Percentiles rank a stretch among this genome's conserved stretches.
phyloP scores from a whole-genome alignment of 2,888 invertebrate species.

The Balanococcus diminutus region DNA sequence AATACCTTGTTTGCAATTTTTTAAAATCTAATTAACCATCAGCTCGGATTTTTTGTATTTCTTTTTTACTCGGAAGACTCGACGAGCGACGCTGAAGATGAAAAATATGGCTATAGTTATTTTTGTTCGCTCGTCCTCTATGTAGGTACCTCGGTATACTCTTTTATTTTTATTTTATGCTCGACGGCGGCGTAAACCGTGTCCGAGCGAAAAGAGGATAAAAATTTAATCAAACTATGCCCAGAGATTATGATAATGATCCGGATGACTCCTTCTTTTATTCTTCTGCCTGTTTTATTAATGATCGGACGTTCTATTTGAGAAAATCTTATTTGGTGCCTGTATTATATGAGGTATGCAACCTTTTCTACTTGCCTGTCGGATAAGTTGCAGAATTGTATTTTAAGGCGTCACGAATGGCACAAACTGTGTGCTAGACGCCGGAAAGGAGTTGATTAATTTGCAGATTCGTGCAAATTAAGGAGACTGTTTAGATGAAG shows the following conservation, averaged over 20 bases:
- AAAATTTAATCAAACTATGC: background rate
- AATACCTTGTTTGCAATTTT: slow-evolving; percentile 18
- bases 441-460: background rate
- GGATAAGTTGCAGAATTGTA: background rate
- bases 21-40: background rate
- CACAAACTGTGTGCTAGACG: background rate
- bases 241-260: background rate
- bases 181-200: background rate
- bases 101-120: no score
- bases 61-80: background rate
- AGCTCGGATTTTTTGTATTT: background rate
- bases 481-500: background rate
- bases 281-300: no score
- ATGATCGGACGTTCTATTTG: no score
- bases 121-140: no score
- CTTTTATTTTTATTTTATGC: background rate
- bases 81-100: no score
- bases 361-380: background rate
- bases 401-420: background rate
- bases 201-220: background rate
- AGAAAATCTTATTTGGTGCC: background rate
- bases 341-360: background rate
- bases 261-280: no score
- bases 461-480: background rate
- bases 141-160: no score